These are phyloP conservation scores for Piprites chloris DNA, from an alignment of 2,113 vertebrate genomes.

Conservation along the genomic window DNA sequence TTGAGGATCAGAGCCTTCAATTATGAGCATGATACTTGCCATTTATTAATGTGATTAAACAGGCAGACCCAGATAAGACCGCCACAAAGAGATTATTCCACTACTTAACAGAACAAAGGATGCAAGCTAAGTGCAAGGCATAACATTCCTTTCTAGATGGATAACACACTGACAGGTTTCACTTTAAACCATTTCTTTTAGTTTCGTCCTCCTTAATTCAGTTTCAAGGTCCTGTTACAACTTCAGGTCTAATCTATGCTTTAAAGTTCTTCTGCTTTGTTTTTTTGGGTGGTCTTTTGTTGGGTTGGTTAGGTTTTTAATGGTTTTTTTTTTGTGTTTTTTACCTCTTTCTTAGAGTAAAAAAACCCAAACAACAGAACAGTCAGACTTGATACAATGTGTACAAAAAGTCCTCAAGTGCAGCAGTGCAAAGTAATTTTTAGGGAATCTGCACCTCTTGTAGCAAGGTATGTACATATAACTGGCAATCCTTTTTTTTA, in stretches of 20 bases:
- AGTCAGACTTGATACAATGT: neutral
- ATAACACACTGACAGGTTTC: neutral
- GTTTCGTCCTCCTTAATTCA: neutral
- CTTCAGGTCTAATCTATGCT: neutral
- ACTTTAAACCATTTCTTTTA: neutral
- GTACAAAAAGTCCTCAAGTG: neutral
- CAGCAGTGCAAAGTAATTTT: neutral
- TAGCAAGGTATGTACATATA: neutral
- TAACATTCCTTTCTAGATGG: constrained; percentile 1
- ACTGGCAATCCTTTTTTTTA: neutral
- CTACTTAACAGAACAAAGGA: constrained; percentile 33
- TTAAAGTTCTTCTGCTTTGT: neutral
- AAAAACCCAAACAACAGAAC: neutral
- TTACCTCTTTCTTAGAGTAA: neutral
- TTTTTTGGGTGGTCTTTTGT: neutral
- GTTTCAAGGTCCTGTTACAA: neutral
- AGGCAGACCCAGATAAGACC: neutral
- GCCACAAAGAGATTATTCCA: constrained; percentile 4
- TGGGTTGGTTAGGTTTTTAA: neutral
- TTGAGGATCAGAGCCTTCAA: constrained; percentile 15
- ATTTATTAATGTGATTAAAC: constrained; percentile 44
- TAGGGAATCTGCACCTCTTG: neutral
- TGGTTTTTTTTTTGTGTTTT: neutral
- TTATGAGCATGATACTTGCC: constrained; percentile 15
- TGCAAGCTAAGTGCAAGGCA: neutral